Base-by-base conservation (phyloP, 2,888 invertebrate species). In the Microctonus hyperodae region DNA sequence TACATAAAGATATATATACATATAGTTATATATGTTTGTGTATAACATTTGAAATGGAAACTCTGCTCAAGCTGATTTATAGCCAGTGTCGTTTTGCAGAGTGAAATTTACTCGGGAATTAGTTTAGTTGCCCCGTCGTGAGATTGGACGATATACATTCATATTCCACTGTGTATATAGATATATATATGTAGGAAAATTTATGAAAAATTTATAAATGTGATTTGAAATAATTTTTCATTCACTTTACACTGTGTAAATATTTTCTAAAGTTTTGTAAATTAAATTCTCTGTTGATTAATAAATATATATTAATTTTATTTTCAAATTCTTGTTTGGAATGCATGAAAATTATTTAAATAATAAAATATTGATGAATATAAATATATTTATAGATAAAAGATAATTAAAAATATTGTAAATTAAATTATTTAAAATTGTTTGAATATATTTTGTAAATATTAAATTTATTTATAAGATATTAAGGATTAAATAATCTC, bases 101-200 rank as follows among this genome's bases (percentile, higher is more conserved):
- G 33, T 60, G 16, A 60, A 55, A 65, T 65, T 58, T 65, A 65
- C 55, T 48, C 65, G 55, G 55, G 65, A 59, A 65, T 65, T 65
- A 65, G 56, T 65, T 65, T 60, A 65, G 60, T 65, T 65, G 37
- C 37, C 44, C 37, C 57, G 59, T 65, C 48, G 31, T 31, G 51
- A 61, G 53, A 65, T 65, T 53, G 51, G 51, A 58, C 40, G 59
- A 59, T 31, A 65, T 22, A 40, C 31, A 22, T 22, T 13, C 53
- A 40, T 55, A 55, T 55, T 35, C 10, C 11, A 35, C n/a, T n/a
- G n/a, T n/a, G n/a, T 37, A n/a, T 5, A 37, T 28, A 28, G 28
- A 28, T 37, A 37, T 37, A 37, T 37, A n/a, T 37, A n/a, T n/a
- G n/a, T n/a, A 13, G 5, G n/a, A 13, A n/a, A 37, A 37, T 37